Conservation (phyloP, 2,113 vertebrate species). For the Numida meleagris region DNA sequence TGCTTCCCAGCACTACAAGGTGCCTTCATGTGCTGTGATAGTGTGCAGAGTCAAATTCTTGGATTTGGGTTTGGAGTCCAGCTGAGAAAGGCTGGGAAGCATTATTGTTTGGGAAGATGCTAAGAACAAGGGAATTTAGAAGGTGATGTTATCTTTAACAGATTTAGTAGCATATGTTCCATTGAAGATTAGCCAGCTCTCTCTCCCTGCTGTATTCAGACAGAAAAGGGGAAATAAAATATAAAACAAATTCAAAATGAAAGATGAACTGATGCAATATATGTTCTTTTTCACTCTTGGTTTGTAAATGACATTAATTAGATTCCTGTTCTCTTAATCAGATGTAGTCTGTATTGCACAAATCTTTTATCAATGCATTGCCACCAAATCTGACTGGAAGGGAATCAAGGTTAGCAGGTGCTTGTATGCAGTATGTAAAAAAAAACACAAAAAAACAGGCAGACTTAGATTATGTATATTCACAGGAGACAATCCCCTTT, state of each 20-base stretch:
- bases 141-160: constrained; percentile 7
- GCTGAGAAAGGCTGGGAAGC: not conserved
- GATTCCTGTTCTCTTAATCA: not conserved
- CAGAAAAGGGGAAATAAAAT: not conserved
- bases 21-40: not conserved
- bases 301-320: not conserved
- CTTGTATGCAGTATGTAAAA: not conserved
- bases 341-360: not conserved
- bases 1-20: not conserved
- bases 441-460: not conserved
- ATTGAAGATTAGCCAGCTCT: constrained; percentile 13
- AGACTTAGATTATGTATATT: not conserved
- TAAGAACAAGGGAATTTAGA: constrained; percentile 12
- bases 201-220: constrained; percentile 21
- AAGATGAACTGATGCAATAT: not conserved
- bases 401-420: not conserved
- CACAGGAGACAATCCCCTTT: not conserved
- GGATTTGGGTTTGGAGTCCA: not conserved
- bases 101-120: not conserved
- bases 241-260: not conserved
- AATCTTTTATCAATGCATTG: not conserved
- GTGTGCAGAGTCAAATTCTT: not conserved
- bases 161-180: constrained; percentile 25
- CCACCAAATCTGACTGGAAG: not conserved
- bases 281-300: not conserved